Evolutionary conservation across 2,888 invertebrate genomes (phyloP).

Genomic region (Campoplex capitator): DNA sequence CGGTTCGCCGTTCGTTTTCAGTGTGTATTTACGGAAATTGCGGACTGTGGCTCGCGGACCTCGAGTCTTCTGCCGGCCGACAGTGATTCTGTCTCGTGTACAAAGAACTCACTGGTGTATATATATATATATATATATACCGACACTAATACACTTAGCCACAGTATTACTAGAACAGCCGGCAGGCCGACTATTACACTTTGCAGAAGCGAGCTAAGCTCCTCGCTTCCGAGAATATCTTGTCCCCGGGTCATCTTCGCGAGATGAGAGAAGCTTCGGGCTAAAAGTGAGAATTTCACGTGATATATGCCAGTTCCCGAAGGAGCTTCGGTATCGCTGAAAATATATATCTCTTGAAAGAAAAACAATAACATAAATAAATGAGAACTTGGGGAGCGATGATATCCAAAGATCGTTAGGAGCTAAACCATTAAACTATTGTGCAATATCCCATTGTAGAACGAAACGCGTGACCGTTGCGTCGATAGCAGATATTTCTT

Average conservation of each 20-base stretch:
- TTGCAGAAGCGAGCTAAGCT: constrained; percentile 57
- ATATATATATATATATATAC: constrained; percentile 15
- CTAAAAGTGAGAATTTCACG: constrained; percentile 37
- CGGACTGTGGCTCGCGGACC: constrained; percentile 75
- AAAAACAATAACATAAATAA: constrained; percentile 16
- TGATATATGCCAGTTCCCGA: constrained; percentile 13
- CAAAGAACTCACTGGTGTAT: background rate
- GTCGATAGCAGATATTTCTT: background rate
- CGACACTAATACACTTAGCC: constrained; percentile 37
- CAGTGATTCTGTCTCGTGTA: constrained; percentile 77
- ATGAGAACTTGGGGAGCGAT: background rate
- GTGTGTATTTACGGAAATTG: constrained; percentile 84
- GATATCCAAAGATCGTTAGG: background rate
- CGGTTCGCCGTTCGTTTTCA: constrained; percentile 76
- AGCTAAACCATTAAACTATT: background rate
- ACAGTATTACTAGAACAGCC: constrained; percentile 71
- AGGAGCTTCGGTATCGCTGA: constrained; percentile 15
- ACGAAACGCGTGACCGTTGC: too few species aligned
- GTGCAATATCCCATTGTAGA: too few species aligned
- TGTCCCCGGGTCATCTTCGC: constrained; percentile 54
- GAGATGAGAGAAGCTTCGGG: constrained; percentile 42
- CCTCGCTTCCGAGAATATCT: constrained; percentile 59
- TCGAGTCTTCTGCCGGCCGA: constrained; percentile 76
- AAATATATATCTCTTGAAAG: background rate
- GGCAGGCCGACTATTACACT: constrained; percentile 72